Evolutionary conservation across 2,888 invertebrate genomes (phyloP).

Genomic region (Meiosimyza platycephala): DNA sequence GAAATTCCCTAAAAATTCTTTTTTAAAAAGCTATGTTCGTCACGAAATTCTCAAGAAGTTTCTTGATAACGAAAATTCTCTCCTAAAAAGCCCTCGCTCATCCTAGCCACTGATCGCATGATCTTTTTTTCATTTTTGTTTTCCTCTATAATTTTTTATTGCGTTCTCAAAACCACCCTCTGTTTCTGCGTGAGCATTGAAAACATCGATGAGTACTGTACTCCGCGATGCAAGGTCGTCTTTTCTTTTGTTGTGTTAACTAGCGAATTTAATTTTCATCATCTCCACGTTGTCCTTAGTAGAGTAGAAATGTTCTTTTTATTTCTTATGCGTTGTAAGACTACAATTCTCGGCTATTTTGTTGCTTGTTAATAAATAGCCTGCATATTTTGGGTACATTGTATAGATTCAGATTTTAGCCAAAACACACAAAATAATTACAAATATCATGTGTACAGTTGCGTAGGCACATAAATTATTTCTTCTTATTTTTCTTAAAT

Average conservation of each 20-base stretch:
- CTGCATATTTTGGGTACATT: constrained; percentile 17
- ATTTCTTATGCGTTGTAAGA: not conserved
- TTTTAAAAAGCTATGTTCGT: too few species aligned
- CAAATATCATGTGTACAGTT: constrained; percentile 14
- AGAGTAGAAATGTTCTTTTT: constrained; percentile 1
- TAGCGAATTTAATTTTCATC: not conserved
- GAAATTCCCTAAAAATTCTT: too few species aligned
- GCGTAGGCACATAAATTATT: constrained; percentile 10
- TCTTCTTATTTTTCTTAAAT: not conserved
- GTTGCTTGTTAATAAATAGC: not conserved
- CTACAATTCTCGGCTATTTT: not conserved
- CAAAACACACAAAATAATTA: not conserved
- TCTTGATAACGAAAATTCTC: too few species aligned
- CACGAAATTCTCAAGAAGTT: too few species aligned
- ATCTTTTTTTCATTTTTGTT: too few species aligned
- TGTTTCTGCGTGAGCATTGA: not conserved
- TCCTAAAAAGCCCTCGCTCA: too few species aligned
- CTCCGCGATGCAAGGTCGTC: not conserved
- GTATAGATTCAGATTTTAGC: constrained; percentile 21
- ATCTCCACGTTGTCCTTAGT: not conserved
- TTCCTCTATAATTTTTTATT: too few species aligned
- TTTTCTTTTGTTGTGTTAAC: not conserved
- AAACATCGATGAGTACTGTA: not conserved
- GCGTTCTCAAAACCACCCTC: constrained; percentile 9
- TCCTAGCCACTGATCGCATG: too few species aligned